Percentiles rank a stretch among this genome's conserved stretches.
Evolutionary conservation across 2,113 vertebrate genomes (phyloP).

Genomic region (Choloepus hoffmanni): DNA sequence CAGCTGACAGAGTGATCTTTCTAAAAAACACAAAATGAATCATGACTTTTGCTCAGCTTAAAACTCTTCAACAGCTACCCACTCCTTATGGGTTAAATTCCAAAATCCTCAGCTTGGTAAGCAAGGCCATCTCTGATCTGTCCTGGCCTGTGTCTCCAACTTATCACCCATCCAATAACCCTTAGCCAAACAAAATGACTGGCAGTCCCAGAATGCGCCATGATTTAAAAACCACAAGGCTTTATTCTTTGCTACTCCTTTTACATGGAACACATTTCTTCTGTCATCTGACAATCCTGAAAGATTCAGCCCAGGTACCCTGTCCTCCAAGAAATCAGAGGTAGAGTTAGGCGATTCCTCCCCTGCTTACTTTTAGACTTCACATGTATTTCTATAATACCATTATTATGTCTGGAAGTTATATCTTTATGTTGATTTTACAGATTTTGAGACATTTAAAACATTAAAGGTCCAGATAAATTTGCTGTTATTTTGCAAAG

Average conservation of each 20-base stretch:
- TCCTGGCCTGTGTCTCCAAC: not conserved
- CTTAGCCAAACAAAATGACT: not conserved
- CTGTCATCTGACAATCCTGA: not conserved
- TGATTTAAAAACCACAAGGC: not conserved
- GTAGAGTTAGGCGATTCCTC: not conserved
- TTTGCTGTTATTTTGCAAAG: conserved; percentile 43
- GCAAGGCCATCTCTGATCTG: not conserved
- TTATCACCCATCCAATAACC: not conserved
- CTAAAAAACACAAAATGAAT: not conserved
- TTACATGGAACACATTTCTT: not conserved
- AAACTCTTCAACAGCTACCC: not conserved
- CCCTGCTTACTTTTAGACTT: not conserved
- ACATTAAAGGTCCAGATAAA: not conserved
- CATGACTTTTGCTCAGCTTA: not conserved
- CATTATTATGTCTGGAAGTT: not conserved
- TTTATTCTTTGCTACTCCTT: not conserved
- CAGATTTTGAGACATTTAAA: not conserved
- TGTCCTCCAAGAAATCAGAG: not conserved
- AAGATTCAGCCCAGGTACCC: not conserved
- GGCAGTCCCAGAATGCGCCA: not conserved
- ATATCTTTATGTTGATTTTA: conserved; percentile 15
- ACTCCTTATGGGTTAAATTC: not conserved
- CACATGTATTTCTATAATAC: not conserved
- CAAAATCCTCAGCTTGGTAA: not conserved
- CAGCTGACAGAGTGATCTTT: not conserved